Conservation (phyloP, 2,888 invertebrate genomes). For the Danaus chrysippus region DNA sequence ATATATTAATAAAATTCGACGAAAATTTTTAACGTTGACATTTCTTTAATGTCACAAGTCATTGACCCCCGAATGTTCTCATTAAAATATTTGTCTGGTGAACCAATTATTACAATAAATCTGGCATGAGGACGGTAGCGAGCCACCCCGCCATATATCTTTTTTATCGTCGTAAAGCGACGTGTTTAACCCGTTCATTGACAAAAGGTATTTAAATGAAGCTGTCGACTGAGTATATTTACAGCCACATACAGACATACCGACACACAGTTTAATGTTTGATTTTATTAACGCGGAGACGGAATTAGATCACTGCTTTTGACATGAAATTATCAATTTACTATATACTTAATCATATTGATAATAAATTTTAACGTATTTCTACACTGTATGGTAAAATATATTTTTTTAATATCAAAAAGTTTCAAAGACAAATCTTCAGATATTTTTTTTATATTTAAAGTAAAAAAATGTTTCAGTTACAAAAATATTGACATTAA, state of each 20-base stretch:
- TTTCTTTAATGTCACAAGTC: constrained; percentile 11
- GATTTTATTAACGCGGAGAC: constrained; percentile 45
- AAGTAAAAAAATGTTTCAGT: too few species aligned
- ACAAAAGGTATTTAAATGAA: constrained; percentile 80
- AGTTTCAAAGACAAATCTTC: too few species aligned
- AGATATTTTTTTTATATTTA: too few species aligned
- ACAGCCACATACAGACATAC: constrained; percentile 64
- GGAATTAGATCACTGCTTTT: constrained; percentile 37
- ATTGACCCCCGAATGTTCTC: constrained; percentile 38
- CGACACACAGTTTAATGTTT: constrained; percentile 52
- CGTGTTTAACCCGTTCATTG: constrained; percentile 76
- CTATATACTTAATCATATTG: too few species aligned
- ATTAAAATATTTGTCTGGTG: constrained; percentile 71
- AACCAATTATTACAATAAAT: constrained; percentile 62
- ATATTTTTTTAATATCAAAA: too few species aligned
- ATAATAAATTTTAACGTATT: too few species aligned
- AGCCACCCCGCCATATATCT: constrained; percentile 66
- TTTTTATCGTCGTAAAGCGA: constrained; percentile 65
- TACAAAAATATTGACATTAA: too few species aligned
- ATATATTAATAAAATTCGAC: neutral
- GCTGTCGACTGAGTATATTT: constrained; percentile 74
- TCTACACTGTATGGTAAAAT: too few species aligned
- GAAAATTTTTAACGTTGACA: constrained; percentile 11
- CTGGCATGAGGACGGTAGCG: constrained; percentile 50
- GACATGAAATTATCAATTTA: too few species aligned